Percentiles rank a stretch among this genome's conserved stretches.
These are phyloP conservation scores for Aelia acuminata DNA, from an alignment of 2,888 invertebrate genomes.

Conservation along the genomic window DNA sequence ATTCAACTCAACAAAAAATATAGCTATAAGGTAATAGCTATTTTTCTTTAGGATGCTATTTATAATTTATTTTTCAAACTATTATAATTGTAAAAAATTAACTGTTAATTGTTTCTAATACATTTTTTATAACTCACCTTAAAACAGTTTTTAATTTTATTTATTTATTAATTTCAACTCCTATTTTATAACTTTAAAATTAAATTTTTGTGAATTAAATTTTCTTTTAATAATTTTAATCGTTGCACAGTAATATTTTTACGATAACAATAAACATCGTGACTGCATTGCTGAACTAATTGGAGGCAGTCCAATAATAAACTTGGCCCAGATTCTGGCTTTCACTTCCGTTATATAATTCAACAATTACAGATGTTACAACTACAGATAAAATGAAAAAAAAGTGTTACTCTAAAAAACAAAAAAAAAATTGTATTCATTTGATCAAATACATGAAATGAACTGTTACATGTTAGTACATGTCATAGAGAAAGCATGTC, in stretches of 20 bases:
- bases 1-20: too few species aligned
- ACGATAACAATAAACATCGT: neutral
- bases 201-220: neutral
- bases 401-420: too few species aligned
- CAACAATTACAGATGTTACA: too few species aligned
- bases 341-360: neutral
- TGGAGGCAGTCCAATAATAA: neutral
- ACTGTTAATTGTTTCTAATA: too few species aligned
- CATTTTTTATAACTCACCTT: too few species aligned
- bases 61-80: too few species aligned
- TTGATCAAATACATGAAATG: constrained; percentile 30
- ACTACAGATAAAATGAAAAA: too few species aligned
- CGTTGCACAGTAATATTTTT: neutral
- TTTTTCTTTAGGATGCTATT: too few species aligned
- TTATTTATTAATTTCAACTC: neutral
- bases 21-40: too few species aligned
- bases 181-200: neutral
- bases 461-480: neutral
- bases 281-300: neutral
- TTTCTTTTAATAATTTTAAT: neutral
- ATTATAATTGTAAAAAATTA: too few species aligned
- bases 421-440: neutral
- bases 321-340: neutral
- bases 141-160: too few species aligned
- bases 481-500: neutral